Base-by-base conservation (phyloP, 2,888 invertebrate species). In the Leptothorax acervorum region DNA sequence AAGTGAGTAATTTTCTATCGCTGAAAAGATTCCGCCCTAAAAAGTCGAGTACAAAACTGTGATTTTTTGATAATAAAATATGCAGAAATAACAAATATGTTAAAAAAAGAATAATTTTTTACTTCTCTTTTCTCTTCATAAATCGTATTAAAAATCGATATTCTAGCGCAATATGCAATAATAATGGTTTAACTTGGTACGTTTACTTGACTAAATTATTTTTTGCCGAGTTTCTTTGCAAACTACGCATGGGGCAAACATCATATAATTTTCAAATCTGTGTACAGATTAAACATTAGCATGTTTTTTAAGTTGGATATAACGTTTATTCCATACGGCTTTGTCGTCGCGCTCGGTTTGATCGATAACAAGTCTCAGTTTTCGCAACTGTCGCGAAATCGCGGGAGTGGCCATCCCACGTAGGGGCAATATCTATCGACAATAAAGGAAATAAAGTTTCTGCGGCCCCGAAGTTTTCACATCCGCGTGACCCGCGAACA, bases 391-490 rank as follows among this genome's bases (percentile, higher is more conserved):
- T 60, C 35, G 57, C 23, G 48, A 60, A 79, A 73, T 81, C 79
- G 35, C 70, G 79, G 45, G n/a, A 57, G 18, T 18, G 48, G 48
- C 28, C 18, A 18, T 45, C 6, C 15, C 60, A 73, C 73, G 57
- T 60, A 71, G 60, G 12, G 11, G 79, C 71, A 79, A 71, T 79
- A 71, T 79, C 79, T 73, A 73, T 62, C 79, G 73, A 60, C 28
- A 48, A 81, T 51, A 60, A 48, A 28, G 79, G 73, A 73, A 81
- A 73, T 73, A 73, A 81, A 81, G 79, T 81, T 81, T 51, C 15
- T 39, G 71, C 57, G 79, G 48, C 12, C 4, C 35, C 39, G 23
- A 60, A 81, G 48, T 81, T 73, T 73, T 81, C 73, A 60, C 51
- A 23, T 48, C 79, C 35, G 79, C 73, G 73, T 73, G 79, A 73